These are phyloP conservation scores for Thereva unica DNA, from an alignment of 2,888 invertebrate genomes.

Conservation along the genomic window DNA sequence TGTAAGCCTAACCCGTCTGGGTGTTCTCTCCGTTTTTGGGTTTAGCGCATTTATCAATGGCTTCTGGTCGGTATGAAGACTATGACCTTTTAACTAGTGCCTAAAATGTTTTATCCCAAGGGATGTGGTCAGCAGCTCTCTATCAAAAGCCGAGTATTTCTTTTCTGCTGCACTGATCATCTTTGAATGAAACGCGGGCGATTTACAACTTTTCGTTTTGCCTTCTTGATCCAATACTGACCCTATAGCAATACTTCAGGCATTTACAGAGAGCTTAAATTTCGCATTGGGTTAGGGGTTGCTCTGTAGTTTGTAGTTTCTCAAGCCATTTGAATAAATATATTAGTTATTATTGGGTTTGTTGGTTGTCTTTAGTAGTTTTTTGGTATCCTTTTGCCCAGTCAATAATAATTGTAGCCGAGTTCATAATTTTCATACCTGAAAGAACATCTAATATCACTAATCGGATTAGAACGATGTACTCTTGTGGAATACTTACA, in stretches of 20 bases:
- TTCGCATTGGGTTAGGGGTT: no score
- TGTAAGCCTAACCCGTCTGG: neutral
- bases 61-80: neutral
- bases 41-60: neutral
- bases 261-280: slow-evolving; percentile 34
- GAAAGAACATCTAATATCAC: no score
- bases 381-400: no score
- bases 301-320: no score
- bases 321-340: no score
- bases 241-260: slow-evolving; percentile 44
- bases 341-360: no score
- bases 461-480: no score
- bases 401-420: no score
- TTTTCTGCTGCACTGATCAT: slow-evolving; percentile 44
- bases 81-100: neutral
- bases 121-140: slow-evolving; percentile 46
- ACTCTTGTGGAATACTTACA: no score
- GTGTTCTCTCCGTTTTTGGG: neutral
- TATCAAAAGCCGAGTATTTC: slow-evolving; percentile 46
- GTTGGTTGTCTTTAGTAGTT: no score
- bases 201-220: slow-evolving; percentile 40
- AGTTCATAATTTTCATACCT: no score
- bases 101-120: slow-evolving; percentile 33
- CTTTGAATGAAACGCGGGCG: slow-evolving; percentile 46
- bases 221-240: slow-evolving; percentile 45